These are phyloP conservation scores for Megamerina dolium DNA, from an alignment of 2,888 invertebrate genomes.

Conservation along the genomic window DNA sequence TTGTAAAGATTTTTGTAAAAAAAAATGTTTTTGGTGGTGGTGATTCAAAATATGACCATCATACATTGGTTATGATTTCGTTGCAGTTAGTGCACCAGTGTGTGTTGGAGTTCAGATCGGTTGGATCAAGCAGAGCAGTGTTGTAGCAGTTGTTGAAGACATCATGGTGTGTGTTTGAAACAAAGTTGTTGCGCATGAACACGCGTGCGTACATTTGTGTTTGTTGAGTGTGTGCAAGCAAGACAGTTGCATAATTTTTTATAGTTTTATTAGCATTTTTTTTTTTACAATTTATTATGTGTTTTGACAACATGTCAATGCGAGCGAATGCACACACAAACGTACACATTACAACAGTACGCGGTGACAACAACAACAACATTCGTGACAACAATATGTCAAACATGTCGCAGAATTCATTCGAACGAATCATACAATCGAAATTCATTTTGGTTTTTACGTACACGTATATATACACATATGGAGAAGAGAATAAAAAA, in stretches of 20 bases:
- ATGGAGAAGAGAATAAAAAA: constrained; percentile 46
- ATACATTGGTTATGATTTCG: no score
- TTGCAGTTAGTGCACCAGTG: no score
- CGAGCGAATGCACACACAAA: no score
- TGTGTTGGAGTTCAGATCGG: no score
- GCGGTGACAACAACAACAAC: not conserved
- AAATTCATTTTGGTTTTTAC: constrained; percentile 24
- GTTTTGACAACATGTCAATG: no score
- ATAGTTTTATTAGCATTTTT: no score
- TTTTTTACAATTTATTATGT: no score
- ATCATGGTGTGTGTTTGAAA: no score
- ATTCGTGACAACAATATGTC: constrained; percentile 4
- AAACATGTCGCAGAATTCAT: constrained; percentile 21
- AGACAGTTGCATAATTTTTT: no score
- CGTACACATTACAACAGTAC: no score
- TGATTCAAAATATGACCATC: not conserved
- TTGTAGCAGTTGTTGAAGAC: constrained; percentile 5
- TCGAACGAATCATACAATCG: constrained; percentile 29
- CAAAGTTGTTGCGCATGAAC: constrained; percentile 6
- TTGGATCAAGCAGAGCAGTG: constrained; percentile 4
- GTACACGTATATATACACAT: constrained; percentile 22
- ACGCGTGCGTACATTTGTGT: constrained; percentile 3
- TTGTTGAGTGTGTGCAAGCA: constrained; percentile 6
- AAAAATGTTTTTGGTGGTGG: constrained; percentile 6
- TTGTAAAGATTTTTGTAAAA: no score